Percentiles rank a stretch among this genome's conserved stretches.
These are phyloP conservation scores for Cyclophora albipunctata DNA, from an alignment of 2,888 invertebrate genomes.

Conservation along the genomic window DNA sequence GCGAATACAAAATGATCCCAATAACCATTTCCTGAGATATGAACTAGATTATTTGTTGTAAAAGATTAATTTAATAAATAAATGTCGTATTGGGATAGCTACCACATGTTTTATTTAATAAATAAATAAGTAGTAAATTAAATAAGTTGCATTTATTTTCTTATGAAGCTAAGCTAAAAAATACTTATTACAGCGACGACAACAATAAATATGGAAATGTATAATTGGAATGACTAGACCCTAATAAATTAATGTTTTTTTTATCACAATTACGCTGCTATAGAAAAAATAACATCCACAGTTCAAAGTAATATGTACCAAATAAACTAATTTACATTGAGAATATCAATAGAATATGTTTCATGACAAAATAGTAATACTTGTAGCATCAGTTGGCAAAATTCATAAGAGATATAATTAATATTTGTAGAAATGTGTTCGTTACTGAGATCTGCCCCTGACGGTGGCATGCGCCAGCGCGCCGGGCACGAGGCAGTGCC, in stretches of 20 bases:
- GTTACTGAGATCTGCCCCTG: conserved; percentile 30
- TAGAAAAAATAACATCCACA: conserved; percentile 1
- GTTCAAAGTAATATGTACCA: conserved; percentile 2
- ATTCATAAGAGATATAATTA: too few species aligned
- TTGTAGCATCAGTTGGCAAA: neutral
- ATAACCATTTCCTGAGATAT: conserved; percentile 93
- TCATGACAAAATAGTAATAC: conserved; percentile 10
- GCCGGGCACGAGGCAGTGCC: conserved; percentile 81
- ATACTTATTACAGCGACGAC: too few species aligned
- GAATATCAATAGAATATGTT: too few species aligned
- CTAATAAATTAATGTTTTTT: conserved; percentile 3
- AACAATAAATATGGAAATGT: conserved; percentile 14
- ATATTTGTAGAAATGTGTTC: too few species aligned
- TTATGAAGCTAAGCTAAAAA: too few species aligned
- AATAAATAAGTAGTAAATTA: too few species aligned
- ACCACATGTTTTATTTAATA: conserved; percentile 11
- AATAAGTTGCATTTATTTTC: too few species aligned
- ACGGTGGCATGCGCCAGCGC: conserved; percentile 57
- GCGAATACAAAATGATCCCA: conserved; percentile 95
- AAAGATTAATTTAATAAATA: conserved; percentile 28
- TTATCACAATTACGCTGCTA: conserved; percentile 8
- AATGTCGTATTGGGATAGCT: conserved; percentile 16
- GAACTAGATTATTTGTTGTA: conserved; percentile 95
- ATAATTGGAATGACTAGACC: conserved; percentile 32
- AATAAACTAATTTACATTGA: too few species aligned